Percentiles rank a stretch among this genome's conserved stretches.
Conservation (phyloP, 2,888 invertebrate species). For the Lithophane ornitopus region DNA sequence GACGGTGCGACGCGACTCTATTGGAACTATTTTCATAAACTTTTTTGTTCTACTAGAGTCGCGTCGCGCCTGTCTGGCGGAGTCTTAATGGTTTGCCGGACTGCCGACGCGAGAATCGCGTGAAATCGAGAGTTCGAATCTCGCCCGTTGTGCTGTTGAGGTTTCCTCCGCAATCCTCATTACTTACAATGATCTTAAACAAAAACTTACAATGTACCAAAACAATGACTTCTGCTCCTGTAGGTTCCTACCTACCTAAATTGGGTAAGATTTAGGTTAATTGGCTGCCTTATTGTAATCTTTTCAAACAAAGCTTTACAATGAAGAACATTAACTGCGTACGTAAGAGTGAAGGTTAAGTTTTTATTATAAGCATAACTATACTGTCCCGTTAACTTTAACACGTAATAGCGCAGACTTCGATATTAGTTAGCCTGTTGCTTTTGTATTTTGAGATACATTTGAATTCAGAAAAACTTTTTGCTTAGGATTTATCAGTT, state of each 20-base stretch:
- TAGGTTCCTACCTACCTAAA: not conserved
- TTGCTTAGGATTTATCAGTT: too few species aligned
- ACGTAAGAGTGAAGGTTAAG: not conserved
- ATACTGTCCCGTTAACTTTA: not conserved
- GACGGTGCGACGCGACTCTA: too few species aligned
- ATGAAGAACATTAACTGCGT: not conserved
- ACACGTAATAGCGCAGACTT: too few species aligned
- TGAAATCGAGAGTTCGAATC: not conserved
- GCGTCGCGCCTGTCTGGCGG: too few species aligned
- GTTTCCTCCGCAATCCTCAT: not conserved
- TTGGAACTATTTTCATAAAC: too few species aligned
- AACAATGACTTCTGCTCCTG: constrained; percentile 8
- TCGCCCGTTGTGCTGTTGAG: not conserved
- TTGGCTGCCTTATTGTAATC: constrained; percentile 13
- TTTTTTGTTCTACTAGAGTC: too few species aligned
- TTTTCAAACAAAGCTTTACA: constrained; percentile 12
- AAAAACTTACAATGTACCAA: not conserved
- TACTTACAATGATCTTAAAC: not conserved
- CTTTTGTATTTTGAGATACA: too few species aligned
- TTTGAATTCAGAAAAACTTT: too few species aligned
- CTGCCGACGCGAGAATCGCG: not conserved
- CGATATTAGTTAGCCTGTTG: too few species aligned
- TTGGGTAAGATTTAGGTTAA: constrained; percentile 29
- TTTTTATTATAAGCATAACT: not conserved
- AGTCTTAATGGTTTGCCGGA: too few species aligned